These are phyloP conservation scores for Mobula hypostoma DNA, from an alignment of 2,113 vertebrate genomes.

Conservation along the genomic window DNA sequence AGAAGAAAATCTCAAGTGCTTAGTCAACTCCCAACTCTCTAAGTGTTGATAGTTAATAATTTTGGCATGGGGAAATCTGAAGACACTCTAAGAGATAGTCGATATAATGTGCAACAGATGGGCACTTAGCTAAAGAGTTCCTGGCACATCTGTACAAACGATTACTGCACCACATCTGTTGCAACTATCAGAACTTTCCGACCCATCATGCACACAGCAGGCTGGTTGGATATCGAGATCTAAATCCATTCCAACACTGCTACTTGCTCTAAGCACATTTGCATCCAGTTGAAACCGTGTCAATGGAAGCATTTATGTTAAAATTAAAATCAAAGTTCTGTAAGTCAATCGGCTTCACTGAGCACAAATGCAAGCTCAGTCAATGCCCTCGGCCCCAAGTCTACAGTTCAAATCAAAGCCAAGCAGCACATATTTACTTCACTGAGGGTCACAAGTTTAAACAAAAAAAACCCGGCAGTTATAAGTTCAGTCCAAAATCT, in stretches of 20 bases:
- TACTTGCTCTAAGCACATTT: neutral
- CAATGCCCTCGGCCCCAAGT: neutral
- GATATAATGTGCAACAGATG: neutral
- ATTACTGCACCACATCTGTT: neutral
- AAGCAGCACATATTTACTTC: neutral
- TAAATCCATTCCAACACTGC: neutral
- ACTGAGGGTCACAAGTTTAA: slow-evolving; percentile 31
- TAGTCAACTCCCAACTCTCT: neutral
- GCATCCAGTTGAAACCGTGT: neutral
- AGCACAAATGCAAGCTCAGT: neutral
- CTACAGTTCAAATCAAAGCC: neutral
- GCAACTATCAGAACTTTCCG: neutral
- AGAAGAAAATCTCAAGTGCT: neutral
- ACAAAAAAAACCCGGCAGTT: neutral
- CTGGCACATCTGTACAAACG: neutral
- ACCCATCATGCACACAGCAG: too few species aligned
- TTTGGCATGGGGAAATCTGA: neutral
- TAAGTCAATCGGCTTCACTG: neutral
- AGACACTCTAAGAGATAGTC: neutral
- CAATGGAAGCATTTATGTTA: neutral
- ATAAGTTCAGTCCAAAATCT: neutral
- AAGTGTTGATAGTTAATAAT: neutral
- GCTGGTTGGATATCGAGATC: too few species aligned
- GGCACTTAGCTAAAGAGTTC: neutral
- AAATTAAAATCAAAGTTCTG: neutral